Evolutionary conservation across 2,888 invertebrate genomes (phyloP), one percentile per base, ranked within the genome.

Genomic region (Phragmatobia fuliginosa): DNA sequence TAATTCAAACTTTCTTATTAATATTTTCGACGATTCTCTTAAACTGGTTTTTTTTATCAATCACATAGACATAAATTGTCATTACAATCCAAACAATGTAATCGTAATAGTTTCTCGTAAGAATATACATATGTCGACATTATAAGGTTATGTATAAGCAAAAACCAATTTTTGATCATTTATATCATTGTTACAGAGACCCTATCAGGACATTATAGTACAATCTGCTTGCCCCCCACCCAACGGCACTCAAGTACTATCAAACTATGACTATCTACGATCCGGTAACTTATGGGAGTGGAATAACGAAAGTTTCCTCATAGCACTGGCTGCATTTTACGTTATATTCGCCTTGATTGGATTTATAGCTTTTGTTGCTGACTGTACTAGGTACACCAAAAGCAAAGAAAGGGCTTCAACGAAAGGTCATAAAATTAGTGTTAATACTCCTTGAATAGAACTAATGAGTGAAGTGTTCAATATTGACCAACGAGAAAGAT

Each of bases 181-280:
- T 21, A 32, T 68, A 36, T 68, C 18, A 70, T 76, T 72, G 7
- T 80, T 78, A 60, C 96, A 98, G 96, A 97, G 98, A 74, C 97
- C 98, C 83, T 97, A 97, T 84, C 97, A 97, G 91, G 98, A 98
- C 86, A 98, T 98, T 76, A 98, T 98, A 85, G 97, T 98, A 38
- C 97, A 98, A 87, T 96, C 97, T 58, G 96, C 97, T 25, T 98
- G 98, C 86, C 97, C 97, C 7, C 96, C 97, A 6, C 97, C 97
- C 1, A 97, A 98, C 87, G 98, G 98, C 56, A 97, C 97, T 0
- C 96, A 97, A 91, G 96, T 96, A 63, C 93, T 97, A 70, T 93
- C 95, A 68, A 94, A 93, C 86, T 93, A 84, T 85, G 93, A 91
- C 45, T 92, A 93, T 73, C 83, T 93, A 1, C 81, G 88, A n/a